Evolutionary conservation across 2,113 vertebrate species (phyloP), one percentile per base, ranked within the genome.

Genomic region (Spermophilus dauricus): DNA sequence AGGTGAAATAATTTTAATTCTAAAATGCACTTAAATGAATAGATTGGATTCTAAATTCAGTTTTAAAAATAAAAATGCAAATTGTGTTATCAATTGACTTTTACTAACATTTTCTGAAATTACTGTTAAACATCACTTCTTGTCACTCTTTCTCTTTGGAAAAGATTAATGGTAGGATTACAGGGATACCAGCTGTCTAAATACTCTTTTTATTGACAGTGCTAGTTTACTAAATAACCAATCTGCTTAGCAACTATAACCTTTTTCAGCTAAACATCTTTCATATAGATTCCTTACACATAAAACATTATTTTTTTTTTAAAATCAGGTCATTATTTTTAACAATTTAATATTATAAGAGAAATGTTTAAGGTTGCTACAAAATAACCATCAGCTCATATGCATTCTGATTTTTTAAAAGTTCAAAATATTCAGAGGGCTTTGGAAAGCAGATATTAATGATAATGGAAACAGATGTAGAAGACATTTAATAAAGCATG

Each of bases 401-500:
- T 69, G 73, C 10, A 80, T n/a, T 42, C 34, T 86, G 30, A 13
- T 32, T 96, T 94, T 81, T 83, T 86, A 95, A 94, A 56, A 93
- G 75, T 83, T 82, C 70, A 92, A 16, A 53, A 2, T 92, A 77
- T 42, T 45, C 45, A 93, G 63, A 83, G 45, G n/a, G 30, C 65
- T 91, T 94, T 82, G 34, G 65, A 30, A 97, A 92, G 91, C 2
- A 86, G n/a, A 34, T 73, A 63, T 91, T 83, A 90, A 97, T 73
- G 58, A 93, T 76, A 84, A 94, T 76, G 84, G 96, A 97, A 97
- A 82, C 97, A 98, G 94, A 90, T 98, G 97, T 75, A 92, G 73
- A 95, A 96, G 97, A 97, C 98, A 98, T 96, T 97, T 97, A 97
- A 97, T 98, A 96, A 97, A 97, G 89, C 94, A 96, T 72, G 63